Base-by-base conservation (phyloP, 2,797 vertebrate genomes). In the Cirrhinus molitorella region DNA sequence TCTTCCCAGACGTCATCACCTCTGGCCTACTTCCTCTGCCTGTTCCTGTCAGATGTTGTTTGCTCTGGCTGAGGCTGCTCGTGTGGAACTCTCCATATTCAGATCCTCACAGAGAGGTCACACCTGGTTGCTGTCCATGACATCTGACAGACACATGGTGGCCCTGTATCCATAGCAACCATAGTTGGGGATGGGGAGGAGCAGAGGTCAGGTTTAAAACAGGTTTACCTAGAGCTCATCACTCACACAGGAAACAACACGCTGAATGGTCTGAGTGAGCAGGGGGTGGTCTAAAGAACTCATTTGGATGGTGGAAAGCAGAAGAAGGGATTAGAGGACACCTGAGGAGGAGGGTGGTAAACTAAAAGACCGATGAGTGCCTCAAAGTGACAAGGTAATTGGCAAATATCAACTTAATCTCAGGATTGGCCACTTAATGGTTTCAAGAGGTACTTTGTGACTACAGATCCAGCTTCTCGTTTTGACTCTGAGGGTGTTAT, bases 121-220 rank as follows among this genome's bases (percentile, higher is more conserved):
- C 83, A 83, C 81, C 85, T 85, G 85, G 81, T 57, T 84, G 79
- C 83, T 51, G 74, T 86, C 76, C 28, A 65, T 94, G 93, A 93
- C 91, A 92, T 89, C 90, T 94, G 90, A 93, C 91, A 91, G 92
- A 92, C 90, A 76, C 8, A 87, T 89, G 84, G 89, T 84, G 87
- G 89, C 89, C 85, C 90, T 57, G 85, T 91, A 91, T 84, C 91
- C 89, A 84, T 90, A 90, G 91, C 91, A 93, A 93, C 92, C 82
- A 85, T 89, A 66, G 76, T 73, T n/a, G 21, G 34, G 73, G 63
- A 76, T 82, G 68, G 76, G 66, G 31, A 85, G 61, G 43, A 72
- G 40, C 72, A 84, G 75, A 75, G 77, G 83, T 85, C 87, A 88
- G 53, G 71, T 66, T 84, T 80, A 31, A 83, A 19, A 83, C 23